phyloP scores from a whole-genome alignment of 2,888 invertebrate genomes.

The Peribatodes rhomboidaria region DNA sequence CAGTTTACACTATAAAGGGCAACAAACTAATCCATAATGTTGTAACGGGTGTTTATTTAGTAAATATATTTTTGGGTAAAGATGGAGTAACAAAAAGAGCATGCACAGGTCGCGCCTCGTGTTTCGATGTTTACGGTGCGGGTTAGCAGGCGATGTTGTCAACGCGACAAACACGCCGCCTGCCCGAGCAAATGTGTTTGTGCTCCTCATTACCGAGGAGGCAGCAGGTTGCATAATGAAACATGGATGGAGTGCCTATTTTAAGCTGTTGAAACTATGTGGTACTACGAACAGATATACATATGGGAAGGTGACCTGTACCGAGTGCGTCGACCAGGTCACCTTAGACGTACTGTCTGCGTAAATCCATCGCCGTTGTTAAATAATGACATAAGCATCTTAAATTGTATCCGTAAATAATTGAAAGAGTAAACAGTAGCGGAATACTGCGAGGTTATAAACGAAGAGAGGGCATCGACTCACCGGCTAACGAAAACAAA shows the following conservation, averaged over 20 bases:
- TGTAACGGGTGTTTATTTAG: conserved; percentile 62
- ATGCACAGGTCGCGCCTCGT: conserved; percentile 59
- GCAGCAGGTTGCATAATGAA: conserved; percentile 55
- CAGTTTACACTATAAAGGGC: conserved; percentile 60
- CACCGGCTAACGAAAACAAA: conserved; percentile 57
- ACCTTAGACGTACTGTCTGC: conserved; percentile 29
- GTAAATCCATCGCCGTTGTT: conserved; percentile 34
- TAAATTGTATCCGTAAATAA: conserved; percentile 58
- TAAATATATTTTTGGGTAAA: conserved; percentile 67
- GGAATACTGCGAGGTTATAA: conserved; percentile 60
- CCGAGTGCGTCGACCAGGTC: conserved; percentile 23
- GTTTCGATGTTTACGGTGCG: conserved; percentile 62
- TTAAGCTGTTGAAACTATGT: conserved; percentile 38
- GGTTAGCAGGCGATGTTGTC: conserved; percentile 72
- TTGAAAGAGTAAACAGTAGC: conserved; percentile 63
- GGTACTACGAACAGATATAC: conserved; percentile 21
- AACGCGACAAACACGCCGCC: conserved; percentile 70
- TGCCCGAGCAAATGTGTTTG: conserved; percentile 64
- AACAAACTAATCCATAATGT: conserved; percentile 63
- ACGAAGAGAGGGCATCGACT: conserved; percentile 68
- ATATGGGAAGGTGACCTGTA: conserved; percentile 27
- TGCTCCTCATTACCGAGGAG: conserved; percentile 58
- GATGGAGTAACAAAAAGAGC: conserved; percentile 63
- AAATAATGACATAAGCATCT: conserved; percentile 57
- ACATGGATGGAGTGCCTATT: conserved; percentile 47